Evolutionary conservation across 1,140 invertebrate species (phyloP).

Genomic region (Pogonognathellus flavescens): DNA sequence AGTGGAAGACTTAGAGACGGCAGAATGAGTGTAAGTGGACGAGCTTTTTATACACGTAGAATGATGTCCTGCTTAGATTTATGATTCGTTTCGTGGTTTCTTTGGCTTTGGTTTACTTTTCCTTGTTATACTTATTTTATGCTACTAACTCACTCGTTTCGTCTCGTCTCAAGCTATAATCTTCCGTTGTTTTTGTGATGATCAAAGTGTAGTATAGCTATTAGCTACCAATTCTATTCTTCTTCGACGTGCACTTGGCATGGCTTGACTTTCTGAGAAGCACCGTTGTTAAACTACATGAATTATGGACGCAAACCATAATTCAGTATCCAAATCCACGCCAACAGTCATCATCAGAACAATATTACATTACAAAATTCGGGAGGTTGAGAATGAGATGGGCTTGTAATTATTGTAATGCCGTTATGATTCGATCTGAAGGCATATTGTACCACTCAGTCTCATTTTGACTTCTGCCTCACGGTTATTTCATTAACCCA

Average conservation of each 20-base stretch:
- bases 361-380: no score
- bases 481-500: slow-evolving; percentile 8
- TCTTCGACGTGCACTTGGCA: no score
- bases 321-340: no score
- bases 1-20: background rate
- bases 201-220: background rate
- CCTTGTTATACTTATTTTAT: background rate
- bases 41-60: background rate
- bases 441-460: no score
- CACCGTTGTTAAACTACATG: no score
- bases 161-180: background rate
- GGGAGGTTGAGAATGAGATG: no score
- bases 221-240: no score
- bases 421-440: no score
- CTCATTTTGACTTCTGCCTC: background rate
- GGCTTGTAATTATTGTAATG: no score
- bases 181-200: background rate
- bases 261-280: no score
- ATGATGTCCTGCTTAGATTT: slow-evolving; percentile 40
- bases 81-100: slow-evolving; percentile 32
- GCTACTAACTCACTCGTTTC: background rate
- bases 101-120: background rate
- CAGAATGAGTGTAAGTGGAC: background rate
- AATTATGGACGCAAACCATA: no score
- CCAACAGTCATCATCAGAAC: no score